Base-by-base conservation (phyloP, 2,113 vertebrate genomes). In the Athene cunicularia region DNA sequence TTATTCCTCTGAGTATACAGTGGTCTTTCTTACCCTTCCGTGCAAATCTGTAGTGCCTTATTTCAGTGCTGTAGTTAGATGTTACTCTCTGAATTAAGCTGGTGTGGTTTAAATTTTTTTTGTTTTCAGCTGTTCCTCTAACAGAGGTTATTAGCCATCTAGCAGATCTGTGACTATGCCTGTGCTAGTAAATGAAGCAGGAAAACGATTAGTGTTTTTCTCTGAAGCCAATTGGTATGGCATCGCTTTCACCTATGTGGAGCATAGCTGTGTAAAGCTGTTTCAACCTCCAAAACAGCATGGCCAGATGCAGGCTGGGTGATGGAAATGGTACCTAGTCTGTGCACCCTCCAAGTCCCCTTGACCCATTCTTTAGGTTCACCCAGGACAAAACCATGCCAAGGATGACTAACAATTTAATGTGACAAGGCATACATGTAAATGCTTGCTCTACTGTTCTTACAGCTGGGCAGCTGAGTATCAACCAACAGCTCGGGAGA, bases 241-340 rank as follows among this genome's bases (percentile, higher is more conserved):
- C 75, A n/a, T 68, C 1, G 2, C 58, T 80, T 72, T 73, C 6
- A 28, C 19, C 23, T n/a, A 0, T 5, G 4, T n/a, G 32, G 10
- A 59, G 8, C 26, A 22, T 6, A 28, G 52, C 67, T 83, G 16
- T 33, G 43, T 59, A 43, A 55, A 89, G 32, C n/a, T 89, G 17
- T 47, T 80, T 26, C 26, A 18, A 52, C 15, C 39, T 80, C 39
- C 20, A 26, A 17, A 91, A 3, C 35, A 47, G 20, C 26, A 2
- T 28, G 60, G 28, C 52, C 72, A 79, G 37, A 8, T 86, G 24
- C 4, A 21, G 41, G 10, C 27, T 49, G 41, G 26, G 6, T 43
- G 28, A 14, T 37, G 18, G 59, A 12, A 66, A 27, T 67, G 16
- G 12, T 86, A 10, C 41, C 22, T 70, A 23, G 26, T 24, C 45